Conservation (phyloP, 2,797 vertebrate genomes). For the Sebastes hubbsi region DNA sequence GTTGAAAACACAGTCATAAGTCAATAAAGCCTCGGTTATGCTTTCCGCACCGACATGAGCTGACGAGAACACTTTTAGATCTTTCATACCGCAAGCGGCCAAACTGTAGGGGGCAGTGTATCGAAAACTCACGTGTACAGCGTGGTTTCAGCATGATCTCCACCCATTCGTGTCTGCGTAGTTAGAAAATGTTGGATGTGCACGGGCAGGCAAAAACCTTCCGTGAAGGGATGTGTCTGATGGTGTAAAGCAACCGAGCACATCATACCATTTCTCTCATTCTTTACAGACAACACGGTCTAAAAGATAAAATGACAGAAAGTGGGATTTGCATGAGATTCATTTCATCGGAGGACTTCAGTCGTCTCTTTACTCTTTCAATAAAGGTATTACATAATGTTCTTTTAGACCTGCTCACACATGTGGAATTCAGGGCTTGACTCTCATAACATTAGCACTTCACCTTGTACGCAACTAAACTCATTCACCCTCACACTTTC, state of each 20-base stretch:
- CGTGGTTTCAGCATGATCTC: background rate
- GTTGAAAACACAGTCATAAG: background rate
- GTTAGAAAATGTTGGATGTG: background rate
- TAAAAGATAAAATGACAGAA: background rate
- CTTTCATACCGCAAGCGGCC: too few relatives aligned
- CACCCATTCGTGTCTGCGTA: background rate
- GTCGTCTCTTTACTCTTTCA: background rate
- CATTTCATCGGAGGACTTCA: rapidly evolving
- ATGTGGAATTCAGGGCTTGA: background rate
- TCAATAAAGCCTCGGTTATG: background rate
- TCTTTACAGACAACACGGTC: background rate
- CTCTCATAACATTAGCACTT: background rate
- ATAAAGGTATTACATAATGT: background rate
- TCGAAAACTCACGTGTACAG: too few relatives aligned
- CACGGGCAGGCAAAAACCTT: background rate
- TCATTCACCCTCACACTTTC: background rate
- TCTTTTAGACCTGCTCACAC: background rate
- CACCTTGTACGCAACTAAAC: background rate
- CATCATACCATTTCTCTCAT: background rate
- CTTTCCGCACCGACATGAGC: too few relatives aligned
- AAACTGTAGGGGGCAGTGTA: too few relatives aligned
- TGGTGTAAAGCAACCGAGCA: background rate
- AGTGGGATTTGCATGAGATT: background rate
- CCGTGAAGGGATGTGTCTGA: too few relatives aligned
- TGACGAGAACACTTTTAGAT: too few relatives aligned